These are phyloP conservation scores for Hirtodrosophila cameraria DNA, from an alignment of 2,888 invertebrate genomes.

Conservation along the genomic window DNA sequence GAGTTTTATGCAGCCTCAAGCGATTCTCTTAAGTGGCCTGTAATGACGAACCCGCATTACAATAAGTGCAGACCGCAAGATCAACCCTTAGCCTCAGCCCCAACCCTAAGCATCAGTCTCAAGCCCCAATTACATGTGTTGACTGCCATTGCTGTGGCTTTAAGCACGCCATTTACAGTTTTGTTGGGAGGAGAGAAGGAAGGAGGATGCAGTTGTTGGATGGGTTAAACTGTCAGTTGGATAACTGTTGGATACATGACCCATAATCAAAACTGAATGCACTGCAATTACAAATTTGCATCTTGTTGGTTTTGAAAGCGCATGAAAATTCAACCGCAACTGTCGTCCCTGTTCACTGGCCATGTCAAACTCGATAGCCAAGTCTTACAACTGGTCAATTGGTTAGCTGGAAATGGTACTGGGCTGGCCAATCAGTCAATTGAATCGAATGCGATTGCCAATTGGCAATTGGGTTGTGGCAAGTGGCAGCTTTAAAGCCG, in stretches of 20 bases:
- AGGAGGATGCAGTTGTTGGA: slow-evolving; percentile 1
- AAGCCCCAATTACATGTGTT: background rate
- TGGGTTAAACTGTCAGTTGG: background rate
- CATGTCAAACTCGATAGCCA: slow-evolving; percentile 15
- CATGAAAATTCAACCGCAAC: slow-evolving; percentile 78
- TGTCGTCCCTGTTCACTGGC: slow-evolving; percentile 51
- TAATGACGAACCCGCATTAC: no score
- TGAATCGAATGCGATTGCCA: slow-evolving; percentile 11
- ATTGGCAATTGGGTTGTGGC: background rate
- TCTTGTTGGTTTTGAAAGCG: slow-evolving; percentile 71
- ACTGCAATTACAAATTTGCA: slow-evolving; percentile 45
- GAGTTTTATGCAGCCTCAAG: background rate
- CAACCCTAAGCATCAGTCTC: background rate
- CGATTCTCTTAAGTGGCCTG: background rate
- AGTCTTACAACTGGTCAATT: slow-evolving; percentile 29
- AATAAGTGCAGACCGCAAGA: slow-evolving; percentile 30
- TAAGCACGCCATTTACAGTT: slow-evolving; percentile 12
- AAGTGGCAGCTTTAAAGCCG: background rate
- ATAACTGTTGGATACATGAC: background rate
- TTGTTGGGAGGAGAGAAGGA: no score
- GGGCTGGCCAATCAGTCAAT: slow-evolving; percentile 12
- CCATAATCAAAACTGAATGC: slow-evolving; percentile 27
- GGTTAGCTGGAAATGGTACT: background rate
- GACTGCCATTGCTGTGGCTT: slow-evolving; percentile 1
- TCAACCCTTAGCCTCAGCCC: slow-evolving; percentile 3